These are phyloP conservation scores for Podarcis siculus DNA, from an alignment of 2,797 vertebrate species.

Conservation along the genomic window DNA sequence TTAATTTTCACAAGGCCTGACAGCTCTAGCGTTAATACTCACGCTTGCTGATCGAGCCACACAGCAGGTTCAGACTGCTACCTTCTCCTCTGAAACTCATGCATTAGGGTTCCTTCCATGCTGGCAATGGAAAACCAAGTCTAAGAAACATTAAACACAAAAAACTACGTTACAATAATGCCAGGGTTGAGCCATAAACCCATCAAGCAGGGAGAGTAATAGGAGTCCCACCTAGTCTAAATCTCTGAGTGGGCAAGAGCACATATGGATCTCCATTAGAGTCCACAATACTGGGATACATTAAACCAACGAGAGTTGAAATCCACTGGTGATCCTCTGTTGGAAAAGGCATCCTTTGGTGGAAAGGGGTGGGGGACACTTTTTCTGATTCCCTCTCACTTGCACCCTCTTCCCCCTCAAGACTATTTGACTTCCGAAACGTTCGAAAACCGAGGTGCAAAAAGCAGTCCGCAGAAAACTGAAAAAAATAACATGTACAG, in stretches of 20 bases:
- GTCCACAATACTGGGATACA: neutral
- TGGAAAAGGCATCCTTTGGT: neutral
- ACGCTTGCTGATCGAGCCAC: constrained; percentile 84
- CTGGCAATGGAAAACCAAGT: constrained; percentile 84
- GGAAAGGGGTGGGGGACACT: no score
- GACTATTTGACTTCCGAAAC: no score
- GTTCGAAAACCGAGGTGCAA: no score
- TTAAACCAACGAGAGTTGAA: neutral
- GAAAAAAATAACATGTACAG: no score
- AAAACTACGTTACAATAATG: constrained; percentile 81
- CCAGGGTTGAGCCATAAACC: constrained; percentile 71
- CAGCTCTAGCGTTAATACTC: constrained; percentile 82
- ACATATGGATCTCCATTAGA: neutral
- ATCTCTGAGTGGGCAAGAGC: fast-evolving
- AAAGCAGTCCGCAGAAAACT: no score
- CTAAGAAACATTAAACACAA: constrained; percentile 86
- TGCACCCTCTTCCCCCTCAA: no score
- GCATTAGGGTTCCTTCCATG: constrained; percentile 83
- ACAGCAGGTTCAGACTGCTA: constrained; percentile 81
- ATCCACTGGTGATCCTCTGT: neutral
- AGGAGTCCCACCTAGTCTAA: neutral
- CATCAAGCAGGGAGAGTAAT: constrained; percentile 67
- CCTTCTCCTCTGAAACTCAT: constrained; percentile 84
- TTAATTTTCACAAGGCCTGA: constrained; percentile 82
- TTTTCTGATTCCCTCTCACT: no score